A percentile compares a stretch with the other conserved stretches of the same genome.
Conservation (phyloP, 2,888 invertebrate species). For the Caenorhabditis sp. region DNA sequence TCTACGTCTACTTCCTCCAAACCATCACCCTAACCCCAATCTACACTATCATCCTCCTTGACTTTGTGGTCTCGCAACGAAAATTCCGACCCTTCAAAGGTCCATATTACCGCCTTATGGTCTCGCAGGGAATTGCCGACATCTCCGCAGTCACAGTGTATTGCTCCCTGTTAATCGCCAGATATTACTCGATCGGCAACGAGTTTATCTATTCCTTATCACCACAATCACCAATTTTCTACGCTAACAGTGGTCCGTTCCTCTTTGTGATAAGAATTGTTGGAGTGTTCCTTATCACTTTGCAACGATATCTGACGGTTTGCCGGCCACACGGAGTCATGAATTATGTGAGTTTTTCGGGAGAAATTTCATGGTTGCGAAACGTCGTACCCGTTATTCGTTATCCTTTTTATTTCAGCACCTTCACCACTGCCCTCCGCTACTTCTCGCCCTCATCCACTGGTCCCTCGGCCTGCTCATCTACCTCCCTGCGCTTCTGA, state of each 20-base stretch:
- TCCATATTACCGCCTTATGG: conserved; percentile 46
- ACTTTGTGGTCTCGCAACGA: conserved; percentile 16
- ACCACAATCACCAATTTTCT: conserved; percentile 21
- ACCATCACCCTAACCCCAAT: conserved; percentile 21
- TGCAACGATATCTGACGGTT: conserved; percentile 33
- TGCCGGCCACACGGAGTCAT: conserved; percentile 2
- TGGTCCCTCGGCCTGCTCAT: conserved; percentile 25
- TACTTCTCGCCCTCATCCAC: conserved; percentile 14
- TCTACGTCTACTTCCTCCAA: conserved; percentile 27
- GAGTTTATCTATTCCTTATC: conserved; percentile 6
- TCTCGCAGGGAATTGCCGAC: conserved; percentile 48
- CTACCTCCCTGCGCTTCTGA: conserved; percentile 24
- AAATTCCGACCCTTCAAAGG: conserved; percentile 10
- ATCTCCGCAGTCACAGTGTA: conserved; percentile 16
- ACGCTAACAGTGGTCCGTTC: conserved; percentile 35
- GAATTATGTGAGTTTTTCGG: conserved; percentile 15
- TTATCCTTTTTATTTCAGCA: no score
- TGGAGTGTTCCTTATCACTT: conserved; percentile 37
- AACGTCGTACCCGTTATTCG: no score
- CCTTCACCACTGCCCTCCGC: conserved; percentile 20
- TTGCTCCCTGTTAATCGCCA: conserved; percentile 4
- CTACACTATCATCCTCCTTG: conserved; percentile 15
- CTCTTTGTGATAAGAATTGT: conserved; percentile 17
- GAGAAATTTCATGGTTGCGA: background rate
- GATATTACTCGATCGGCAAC: conserved; percentile 40